Base-by-base conservation (phyloP, 2,113 vertebrate genomes). In the Beaufortia kweichowensis region DNA sequence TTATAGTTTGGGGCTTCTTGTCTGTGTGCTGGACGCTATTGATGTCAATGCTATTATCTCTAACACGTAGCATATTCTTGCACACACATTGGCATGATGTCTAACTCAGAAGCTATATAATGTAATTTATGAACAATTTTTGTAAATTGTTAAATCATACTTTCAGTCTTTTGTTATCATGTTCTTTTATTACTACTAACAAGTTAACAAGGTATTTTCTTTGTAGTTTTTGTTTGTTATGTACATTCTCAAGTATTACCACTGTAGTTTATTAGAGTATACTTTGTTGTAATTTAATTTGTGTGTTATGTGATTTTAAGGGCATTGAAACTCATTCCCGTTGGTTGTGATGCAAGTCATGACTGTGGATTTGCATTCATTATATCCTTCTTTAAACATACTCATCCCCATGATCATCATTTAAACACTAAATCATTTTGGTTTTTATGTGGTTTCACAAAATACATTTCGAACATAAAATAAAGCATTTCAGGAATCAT, bases 371-470 rank as follows among this genome's bases (percentile, higher is more conserved):
- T 15, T 85, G 73, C 84, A 87, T 87, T 85, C 76, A 78, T 62
- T 83, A 80, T 50, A 86, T 65, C 85, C 75, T 88, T 88, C 89
- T 91, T 89, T 85, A 89, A 89, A 70, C 86, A 75, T 64, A 56
- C 57, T 79, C 69, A 46, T 46, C 12, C 3, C 43, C 43, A 46
- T 17, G 43, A 46, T 46, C 15, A 17, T 14, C 14, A 6, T 53
- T 1, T 53, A 1, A 53, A 2, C 6, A 14, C 41, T 46, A 79
- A 71, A 74, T 64, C 78, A 79, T 56, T 63, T 69, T 66, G 83
- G 50, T 66, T 24, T 35, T n/a, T 57, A 60, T n/a, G n/a, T n/a
- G n/a, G n/a, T n/a, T n/a, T n/a, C n/a, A n/a, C 43, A 70, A 60
- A 24, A 77, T 67, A 81, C 64, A 68, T 75, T 79, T 79, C 83